A percentile compares a stretch with the other conserved stretches of the same genome.
phyloP scores from a whole-genome alignment of 2,113 vertebrate genomes.

The Delphinus delphis region DNA sequence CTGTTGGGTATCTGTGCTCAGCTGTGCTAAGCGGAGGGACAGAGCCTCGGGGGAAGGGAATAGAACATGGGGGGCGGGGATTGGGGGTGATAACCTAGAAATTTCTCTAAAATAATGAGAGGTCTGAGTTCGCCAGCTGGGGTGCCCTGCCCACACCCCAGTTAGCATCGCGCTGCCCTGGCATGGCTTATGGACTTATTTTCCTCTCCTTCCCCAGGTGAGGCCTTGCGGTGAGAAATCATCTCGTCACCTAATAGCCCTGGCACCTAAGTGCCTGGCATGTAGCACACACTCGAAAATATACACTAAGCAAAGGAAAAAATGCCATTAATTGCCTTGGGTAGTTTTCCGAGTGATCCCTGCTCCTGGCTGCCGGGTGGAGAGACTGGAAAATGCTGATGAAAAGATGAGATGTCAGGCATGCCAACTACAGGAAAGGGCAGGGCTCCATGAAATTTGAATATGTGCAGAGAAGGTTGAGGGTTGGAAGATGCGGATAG shows the following conservation, averaged over 20 bases:
- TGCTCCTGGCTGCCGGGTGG: not conserved
- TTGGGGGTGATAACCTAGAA: not conserved
- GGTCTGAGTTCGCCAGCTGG: not conserved
- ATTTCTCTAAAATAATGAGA: not conserved
- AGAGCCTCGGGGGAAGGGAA: not conserved
- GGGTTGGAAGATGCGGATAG: not conserved
- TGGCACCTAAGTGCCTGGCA: not conserved
- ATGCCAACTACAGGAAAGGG: not conserved
- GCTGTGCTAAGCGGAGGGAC: not conserved
- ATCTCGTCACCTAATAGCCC: not conserved
- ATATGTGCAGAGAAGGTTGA: not conserved
- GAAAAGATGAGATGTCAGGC: not conserved
- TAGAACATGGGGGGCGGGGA: fast-evolving
- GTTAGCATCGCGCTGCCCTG: not conserved
- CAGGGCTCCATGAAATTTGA: not conserved
- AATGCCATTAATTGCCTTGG: fast-evolving
- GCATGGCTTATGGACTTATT: no score
- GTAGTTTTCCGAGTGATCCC: not conserved
- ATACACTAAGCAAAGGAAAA: not conserved
- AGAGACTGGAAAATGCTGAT: not conserved
- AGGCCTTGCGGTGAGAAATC: not conserved
- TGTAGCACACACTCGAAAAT: not conserved
- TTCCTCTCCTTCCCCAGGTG: not conserved
- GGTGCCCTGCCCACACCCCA: fast-evolving
- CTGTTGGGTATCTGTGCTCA: not conserved